Evolutionary conservation across 2,797 vertebrate species (phyloP), one percentile per base, ranked within the genome.

Genomic region (Pempheris klunzingeri): DNA sequence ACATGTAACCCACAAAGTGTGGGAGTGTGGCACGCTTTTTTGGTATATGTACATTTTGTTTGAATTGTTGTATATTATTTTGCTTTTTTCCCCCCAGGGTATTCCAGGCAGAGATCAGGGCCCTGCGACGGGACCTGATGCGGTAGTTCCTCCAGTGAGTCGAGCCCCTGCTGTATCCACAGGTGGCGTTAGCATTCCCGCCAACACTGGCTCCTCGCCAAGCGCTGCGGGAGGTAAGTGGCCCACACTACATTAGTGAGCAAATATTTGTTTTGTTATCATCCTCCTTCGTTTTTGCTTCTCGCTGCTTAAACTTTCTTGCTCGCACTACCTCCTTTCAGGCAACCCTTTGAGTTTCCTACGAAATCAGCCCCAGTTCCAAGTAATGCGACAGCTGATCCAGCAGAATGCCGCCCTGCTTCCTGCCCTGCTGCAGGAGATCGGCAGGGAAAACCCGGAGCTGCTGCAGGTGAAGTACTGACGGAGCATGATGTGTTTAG

Each of bases 361-460:
- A 76, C 93, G 97, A 88, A 98, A 96, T 91, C 98, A 98, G 90
- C 97, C 97, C 71, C 97, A 99, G 88, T 99, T 99, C 85, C 96
- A 98, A 52, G 96, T 97, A 88, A 99, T 99, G 98, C 95, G 97
- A 85, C 98, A 99, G 92, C 96, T 99, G 91, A 98, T 99, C 93
- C 97, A 98, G 85, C 97, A 98, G 93, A 99, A 98, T 76, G 97
- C 97, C 14, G 95, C 97, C 59, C 89, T 99, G 82, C 94, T 99
- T 73, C 98, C 98, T 0, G 96, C 97, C 15, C 90, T 99, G 87
- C 93, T 99, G 85, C 97, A 98, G 85, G 97, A 99, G 87, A 98
- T 99, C 54, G 97, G 97, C 83, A 93, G 97, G 79, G 98, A 99
- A 89, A 99, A 99, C 84, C 97, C 98, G 0, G 97, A 97, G 3